Percentiles rank a stretch among this genome's conserved stretches.
Conservation (phyloP, 2,113 vertebrate genomes). For the Etia nguti region DNA sequence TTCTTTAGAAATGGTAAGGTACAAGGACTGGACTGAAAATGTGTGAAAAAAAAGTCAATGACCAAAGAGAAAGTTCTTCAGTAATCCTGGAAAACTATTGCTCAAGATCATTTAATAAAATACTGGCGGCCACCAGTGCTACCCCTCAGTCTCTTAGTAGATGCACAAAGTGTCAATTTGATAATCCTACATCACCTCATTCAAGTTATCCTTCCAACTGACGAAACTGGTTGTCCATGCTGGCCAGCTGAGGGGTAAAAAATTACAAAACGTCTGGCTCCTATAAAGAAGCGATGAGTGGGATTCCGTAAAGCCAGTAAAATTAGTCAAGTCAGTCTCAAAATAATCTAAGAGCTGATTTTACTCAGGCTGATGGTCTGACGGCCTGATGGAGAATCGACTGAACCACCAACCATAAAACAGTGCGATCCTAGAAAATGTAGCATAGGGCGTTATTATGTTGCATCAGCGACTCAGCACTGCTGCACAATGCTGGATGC, state of each 20-base stretch:
- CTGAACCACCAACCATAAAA: background rate
- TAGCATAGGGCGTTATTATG: background rate
- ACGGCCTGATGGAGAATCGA: background rate
- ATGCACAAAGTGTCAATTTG: background rate
- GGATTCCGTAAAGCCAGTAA: background rate
- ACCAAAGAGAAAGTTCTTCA: background rate
- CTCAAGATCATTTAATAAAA: background rate
- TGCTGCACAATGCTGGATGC: background rate
- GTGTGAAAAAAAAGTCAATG: background rate
- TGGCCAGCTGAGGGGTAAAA: rapidly evolving
- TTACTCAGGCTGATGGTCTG: background rate
- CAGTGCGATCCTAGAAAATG: background rate
- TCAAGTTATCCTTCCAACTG: background rate
- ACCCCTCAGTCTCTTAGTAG: background rate
- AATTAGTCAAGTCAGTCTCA: background rate
- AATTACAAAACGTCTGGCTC: too few relatives aligned
- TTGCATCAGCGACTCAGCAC: background rate
- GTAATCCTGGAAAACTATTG: background rate
- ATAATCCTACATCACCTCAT: background rate
- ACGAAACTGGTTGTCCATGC: rapidly evolving
- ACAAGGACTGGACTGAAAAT: background rate
- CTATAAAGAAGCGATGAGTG: background rate
- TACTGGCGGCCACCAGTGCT: background rate
- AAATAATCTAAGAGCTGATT: background rate
- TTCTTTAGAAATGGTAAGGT: background rate